Base-by-base conservation (phyloP, 2,888 invertebrate genomes). In the Parnassius glacialis region DNA sequence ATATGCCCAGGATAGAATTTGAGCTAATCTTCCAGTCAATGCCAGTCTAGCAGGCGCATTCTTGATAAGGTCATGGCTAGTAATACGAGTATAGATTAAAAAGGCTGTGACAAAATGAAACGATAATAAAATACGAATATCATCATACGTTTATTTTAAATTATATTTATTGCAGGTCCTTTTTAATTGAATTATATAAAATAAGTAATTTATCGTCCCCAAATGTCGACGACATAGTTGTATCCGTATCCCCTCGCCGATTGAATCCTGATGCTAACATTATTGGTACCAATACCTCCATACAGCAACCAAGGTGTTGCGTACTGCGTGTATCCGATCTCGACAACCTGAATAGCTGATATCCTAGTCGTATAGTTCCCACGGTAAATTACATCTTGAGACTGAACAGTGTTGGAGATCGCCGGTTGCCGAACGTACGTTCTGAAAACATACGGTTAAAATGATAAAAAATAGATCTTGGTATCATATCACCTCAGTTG, bases 211-310 rank as follows among this genome's bases (percentile, higher is more conserved):
- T 62, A 62, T 44, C 62, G 80, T 34, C 87, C 87, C 81, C 82
- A 88, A 52, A 89, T 71, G 9, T 83, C 83, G 2, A 88, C 65
- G 0, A 73, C 64, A 63, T 85, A 89, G 64, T 89, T 79, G 59
- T 80, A 90, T 0, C 89, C 89, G 20, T 78, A 80, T 0, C 88
- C 83, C 1, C 76, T 73, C 0, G 76, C 71, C 0, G 85, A 78
- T 12, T 83, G 80, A 3, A 83, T 74, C 16, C 87, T 70, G 1
- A 89, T 63, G 0, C 84, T 85, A 0, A 74, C 83, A 20, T 82
- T 80, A 61, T 69, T 80, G 41, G 67, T 65, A 0, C 80, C 78
- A 0, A 85, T 45, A 0, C 88, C 87, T 25, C 67, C 78, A 0
- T 58, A 47, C 0, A 76, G 47, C 5, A 89, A 66, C 68, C 75